Evolutionary conservation across 2,888 invertebrate species (phyloP), one percentile per base, ranked within the genome.

Genomic region (Cryptus armator): DNA sequence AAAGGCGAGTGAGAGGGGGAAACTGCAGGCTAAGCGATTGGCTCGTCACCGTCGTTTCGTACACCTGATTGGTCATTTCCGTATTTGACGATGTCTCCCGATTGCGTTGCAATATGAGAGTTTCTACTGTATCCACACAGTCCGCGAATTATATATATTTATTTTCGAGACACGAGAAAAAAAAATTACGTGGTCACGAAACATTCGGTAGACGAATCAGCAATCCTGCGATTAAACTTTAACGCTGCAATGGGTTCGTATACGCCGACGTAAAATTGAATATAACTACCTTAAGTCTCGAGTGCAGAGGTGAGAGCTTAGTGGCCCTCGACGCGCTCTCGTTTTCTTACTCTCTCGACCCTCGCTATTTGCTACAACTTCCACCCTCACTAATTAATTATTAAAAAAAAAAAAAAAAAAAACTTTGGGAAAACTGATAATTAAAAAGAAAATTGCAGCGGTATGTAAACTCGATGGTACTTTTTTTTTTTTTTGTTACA

Each of bases 301-400:
- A 59, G 44, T 48, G 46, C 37, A 46, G 32, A 62, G 46, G 46
- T 46, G 46, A 48, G 37, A 46, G n/a, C 46, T 48, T 29, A 32
- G 19, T 48, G 64, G 46, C 64, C 7, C 48, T 62, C 37, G 32
- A 75, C 48, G 37, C 66, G 66, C 43, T 66, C 66, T 66, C 66
- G 16, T 66, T 59, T 37, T 48, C 37, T 75, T 32, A 32, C 29
- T 48, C 62, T 51, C 9, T 32, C n/a, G 51, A 37, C 46, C 32
- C 64, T 32, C 62, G 37, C 56, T 64, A 44, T 74, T 32, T 64
- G 10, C 32, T 44, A 48, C 62, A 16, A 9, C 46, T n/a, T n/a
- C 29, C 75, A 16, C 64, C 5, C 37, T 51, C 32, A 14, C 16
- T 37, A 64, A 75, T 75, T 75, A 75, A 75, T 64, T 75, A 75